phyloP scores from a whole-genome alignment of 1,140 invertebrate genomes.

The Sesamia nonagrioides region DNA sequence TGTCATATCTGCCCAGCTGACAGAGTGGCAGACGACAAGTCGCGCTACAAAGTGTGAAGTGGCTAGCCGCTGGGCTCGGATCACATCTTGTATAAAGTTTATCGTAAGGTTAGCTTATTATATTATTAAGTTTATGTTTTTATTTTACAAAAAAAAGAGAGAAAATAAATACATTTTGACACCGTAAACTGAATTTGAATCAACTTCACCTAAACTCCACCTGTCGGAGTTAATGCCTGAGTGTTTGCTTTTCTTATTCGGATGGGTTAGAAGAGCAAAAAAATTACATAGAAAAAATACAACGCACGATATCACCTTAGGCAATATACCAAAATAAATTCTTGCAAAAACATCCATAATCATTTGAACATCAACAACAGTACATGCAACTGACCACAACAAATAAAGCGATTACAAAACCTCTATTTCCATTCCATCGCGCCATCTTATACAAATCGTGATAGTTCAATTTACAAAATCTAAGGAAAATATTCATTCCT shows the following conservation, averaged over 20 bases:
- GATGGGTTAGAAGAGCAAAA: background rate
- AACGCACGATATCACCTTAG: background rate
- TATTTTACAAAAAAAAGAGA: constrained; percentile 74
- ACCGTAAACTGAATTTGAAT: constrained; percentile 68
- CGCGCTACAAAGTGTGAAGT: constrained; percentile 68
- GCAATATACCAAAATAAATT: background rate
- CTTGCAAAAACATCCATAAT: background rate
- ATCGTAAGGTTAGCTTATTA: constrained; percentile 82
- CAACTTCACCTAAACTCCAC: background rate
- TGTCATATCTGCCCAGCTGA: constrained; percentile 56
- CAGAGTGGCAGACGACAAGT: constrained; percentile 57
- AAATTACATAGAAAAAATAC: background rate
- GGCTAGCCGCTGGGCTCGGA: constrained; percentile 76
- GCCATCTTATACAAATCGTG: constrained; percentile 34
- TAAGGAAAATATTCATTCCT: constrained; percentile 14
- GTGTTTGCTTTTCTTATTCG: background rate
- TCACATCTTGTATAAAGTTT: constrained; percentile 84
- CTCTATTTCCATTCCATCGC: background rate
- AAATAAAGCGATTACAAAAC: constrained; percentile 28
- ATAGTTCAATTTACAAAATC: constrained; percentile 42
- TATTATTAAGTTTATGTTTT: constrained; percentile 76
- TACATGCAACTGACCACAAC: constrained; percentile 23
- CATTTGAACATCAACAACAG: background rate
- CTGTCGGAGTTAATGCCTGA: no score
- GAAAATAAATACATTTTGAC: constrained; percentile 86